Evolutionary conservation across 2,113 vertebrate genomes (phyloP).

Genomic region (Nerophis ophidion): DNA sequence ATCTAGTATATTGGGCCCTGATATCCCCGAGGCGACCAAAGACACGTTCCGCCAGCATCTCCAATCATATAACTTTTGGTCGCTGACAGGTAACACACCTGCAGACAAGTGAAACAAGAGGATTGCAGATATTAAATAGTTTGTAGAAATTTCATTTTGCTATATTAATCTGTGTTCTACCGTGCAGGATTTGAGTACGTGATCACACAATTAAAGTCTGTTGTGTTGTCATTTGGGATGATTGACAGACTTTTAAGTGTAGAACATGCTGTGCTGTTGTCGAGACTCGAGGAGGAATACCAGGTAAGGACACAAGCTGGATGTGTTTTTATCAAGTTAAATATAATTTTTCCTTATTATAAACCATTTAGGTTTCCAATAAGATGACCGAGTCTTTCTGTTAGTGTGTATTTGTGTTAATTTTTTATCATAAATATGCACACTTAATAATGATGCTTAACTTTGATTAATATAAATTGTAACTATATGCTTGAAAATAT

Average conservation of each 20-base stretch:
- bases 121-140: not conserved
- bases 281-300: slow-evolving; percentile 92
- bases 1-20: slow-evolving; percentile 85
- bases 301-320: slow-evolving; percentile 73
- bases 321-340: not conserved
- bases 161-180: slow-evolving; percentile 7
- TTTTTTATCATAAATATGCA: too few relatives aligned
- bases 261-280: slow-evolving; percentile 88
- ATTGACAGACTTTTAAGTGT: slow-evolving; percentile 85
- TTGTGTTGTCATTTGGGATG: slow-evolving; percentile 84
- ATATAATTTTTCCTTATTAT: too few relatives aligned
- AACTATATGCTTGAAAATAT: too few relatives aligned
- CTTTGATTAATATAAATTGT: too few relatives aligned
- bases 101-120: not conserved
- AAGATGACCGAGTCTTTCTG: too few relatives aligned
- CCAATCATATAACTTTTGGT: slow-evolving; percentile 90
- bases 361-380: too few relatives aligned
- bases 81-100: slow-evolving; percentile 79
- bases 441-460: too few relatives aligned
- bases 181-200: slow-evolving; percentile 87
- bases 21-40: slow-evolving; percentile 81
- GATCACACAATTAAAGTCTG: slow-evolving; percentile 90
- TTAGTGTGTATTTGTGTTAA: too few relatives aligned
- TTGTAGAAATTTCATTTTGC: not conserved
- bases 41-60: slow-evolving; percentile 83